Conservation (phyloP, 2,797 vertebrate genomes). For the Picus viridis region DNA sequence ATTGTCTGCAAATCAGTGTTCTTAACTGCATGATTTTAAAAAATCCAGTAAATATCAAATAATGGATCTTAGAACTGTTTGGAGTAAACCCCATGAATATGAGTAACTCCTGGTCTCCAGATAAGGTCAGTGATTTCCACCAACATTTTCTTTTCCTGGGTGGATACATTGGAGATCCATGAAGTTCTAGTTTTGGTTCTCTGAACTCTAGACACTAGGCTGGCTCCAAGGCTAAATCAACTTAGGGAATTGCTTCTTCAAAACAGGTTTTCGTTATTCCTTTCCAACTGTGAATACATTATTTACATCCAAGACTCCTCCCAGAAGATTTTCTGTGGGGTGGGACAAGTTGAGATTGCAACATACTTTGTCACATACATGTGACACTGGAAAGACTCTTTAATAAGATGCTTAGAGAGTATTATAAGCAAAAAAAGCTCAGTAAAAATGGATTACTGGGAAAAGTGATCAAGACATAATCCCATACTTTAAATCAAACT, state of each 20-base stretch:
- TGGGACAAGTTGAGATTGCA: background rate
- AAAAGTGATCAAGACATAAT: background rate
- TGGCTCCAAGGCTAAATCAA: background rate
- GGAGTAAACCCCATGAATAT: background rate
- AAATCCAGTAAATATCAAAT: background rate
- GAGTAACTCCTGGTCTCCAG: background rate
- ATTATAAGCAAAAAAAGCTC: background rate
- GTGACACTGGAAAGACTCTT: background rate
- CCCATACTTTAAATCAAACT: background rate
- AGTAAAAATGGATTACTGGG: background rate
- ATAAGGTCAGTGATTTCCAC: background rate
- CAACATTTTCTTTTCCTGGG: background rate
- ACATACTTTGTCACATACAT: background rate
- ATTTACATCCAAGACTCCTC: background rate
- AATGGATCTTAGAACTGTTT: background rate
- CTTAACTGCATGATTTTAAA: background rate
- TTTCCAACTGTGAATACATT: background rate
- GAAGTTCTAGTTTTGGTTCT: background rate
- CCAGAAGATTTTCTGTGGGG: background rate
- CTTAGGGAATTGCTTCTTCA: background rate
- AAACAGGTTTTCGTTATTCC: background rate
- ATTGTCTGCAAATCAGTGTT: background rate
- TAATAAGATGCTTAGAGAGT: background rate
- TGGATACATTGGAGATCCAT: background rate
- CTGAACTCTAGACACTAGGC: background rate